A percentile compares a stretch with the other conserved stretches of the same genome.
Evolutionary conservation across 1,140 invertebrate genomes (phyloP).

Genomic region (Epicauta chinensis): DNA sequence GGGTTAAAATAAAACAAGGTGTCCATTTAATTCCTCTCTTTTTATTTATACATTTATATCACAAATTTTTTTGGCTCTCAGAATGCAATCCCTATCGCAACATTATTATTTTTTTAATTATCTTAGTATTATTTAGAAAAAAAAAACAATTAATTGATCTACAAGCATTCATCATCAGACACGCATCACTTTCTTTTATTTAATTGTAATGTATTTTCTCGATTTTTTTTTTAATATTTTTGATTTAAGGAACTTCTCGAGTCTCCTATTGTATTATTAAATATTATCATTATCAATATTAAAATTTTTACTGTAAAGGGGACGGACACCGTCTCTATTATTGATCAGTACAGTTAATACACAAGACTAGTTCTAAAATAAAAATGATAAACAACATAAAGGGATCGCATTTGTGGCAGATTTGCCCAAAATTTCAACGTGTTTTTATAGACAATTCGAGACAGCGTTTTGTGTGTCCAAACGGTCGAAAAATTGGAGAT

Average conservation of each 20-base stretch:
- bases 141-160: slow-evolving; percentile 37
- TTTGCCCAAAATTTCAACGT: background rate
- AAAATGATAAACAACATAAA: slow-evolving; percentile 1
- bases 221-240: background rate
- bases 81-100: slow-evolving; percentile 39
- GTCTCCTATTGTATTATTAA: slow-evolving; percentile 24
- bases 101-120: slow-evolving; percentile 22
- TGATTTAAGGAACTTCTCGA: slow-evolving; percentile 21
- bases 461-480: too few species aligned
- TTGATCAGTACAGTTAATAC: slow-evolving; percentile 1
- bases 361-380: background rate
- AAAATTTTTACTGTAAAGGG: background rate
- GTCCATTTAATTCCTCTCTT: slow-evolving; percentile 39
- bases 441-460: too few species aligned
- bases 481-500: too few species aligned
- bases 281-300: slow-evolving; percentile 20
- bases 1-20: slow-evolving; percentile 30
- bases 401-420: background rate
- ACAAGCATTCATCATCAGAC: slow-evolving; percentile 33
- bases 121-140: slow-evolving; percentile 23
- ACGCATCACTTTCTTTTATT: slow-evolving; percentile 29
- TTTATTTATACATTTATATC: slow-evolving; percentile 45
- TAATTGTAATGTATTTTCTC: background rate
- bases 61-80: slow-evolving; percentile 45
- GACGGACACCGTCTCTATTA: slow-evolving; percentile 6